Evolutionary conservation across 2,888 invertebrate genomes (phyloP).

Genomic region (Rugalucina vietnamica): DNA sequence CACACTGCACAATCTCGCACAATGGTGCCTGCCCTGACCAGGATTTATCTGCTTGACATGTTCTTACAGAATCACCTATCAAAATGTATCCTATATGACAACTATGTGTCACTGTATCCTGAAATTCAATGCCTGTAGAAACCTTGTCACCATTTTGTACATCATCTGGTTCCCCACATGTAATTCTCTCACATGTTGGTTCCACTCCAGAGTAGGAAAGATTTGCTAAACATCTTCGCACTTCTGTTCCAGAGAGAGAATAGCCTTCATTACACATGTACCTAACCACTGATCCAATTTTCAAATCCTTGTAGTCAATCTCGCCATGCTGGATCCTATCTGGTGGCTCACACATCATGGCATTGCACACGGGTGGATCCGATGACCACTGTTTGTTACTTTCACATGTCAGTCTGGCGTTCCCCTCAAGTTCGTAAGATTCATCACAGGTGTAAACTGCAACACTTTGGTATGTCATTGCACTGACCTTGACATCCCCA

Average conservation of each 20-base stretch:
- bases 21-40: conserved; percentile 70
- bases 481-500: conserved; percentile 52
- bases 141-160: conserved; percentile 64
- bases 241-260: conserved; percentile 68
- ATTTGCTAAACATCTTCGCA: conserved; percentile 72
- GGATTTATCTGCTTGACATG: conserved; percentile 62
- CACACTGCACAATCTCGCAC: conserved; percentile 69
- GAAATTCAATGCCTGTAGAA: conserved; percentile 46
- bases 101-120: conserved; percentile 55
- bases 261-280: conserved; percentile 80
- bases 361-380: conserved; percentile 60
- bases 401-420: conserved; percentile 64
- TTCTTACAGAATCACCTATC: conserved; percentile 51
- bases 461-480: conserved; percentile 76
- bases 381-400: conserved; percentile 72
- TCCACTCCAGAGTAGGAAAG: conserved; percentile 70
- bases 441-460: conserved; percentile 71
- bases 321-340: conserved; percentile 83
- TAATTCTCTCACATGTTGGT: conserved; percentile 67
- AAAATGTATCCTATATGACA: conserved; percentile 70
- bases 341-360: conserved; percentile 65
- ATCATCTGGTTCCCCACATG: conserved; percentile 62
- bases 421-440: conserved; percentile 71
- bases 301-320: conserved; percentile 77
- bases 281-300: conserved; percentile 64